A percentile compares a stretch with the other conserved stretches of the same genome.
Evolutionary conservation across 2,888 invertebrate genomes (phyloP).

Genomic region (Gnatocerus cornutus): DNA sequence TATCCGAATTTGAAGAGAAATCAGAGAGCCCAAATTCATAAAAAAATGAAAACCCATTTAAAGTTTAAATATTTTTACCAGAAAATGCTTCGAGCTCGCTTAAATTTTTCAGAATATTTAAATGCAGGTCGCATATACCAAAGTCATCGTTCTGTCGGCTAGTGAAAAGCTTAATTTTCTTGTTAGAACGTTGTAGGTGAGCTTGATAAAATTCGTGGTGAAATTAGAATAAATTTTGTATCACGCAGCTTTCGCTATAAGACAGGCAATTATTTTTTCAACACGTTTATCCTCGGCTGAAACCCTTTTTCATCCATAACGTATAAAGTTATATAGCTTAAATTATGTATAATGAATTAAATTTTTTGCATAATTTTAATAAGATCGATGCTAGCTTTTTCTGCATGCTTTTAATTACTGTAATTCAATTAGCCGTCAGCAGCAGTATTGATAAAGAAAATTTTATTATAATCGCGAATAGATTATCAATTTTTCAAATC

Average conservation of each 20-base stretch:
- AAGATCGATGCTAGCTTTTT: constrained; percentile 22
- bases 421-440: constrained; percentile 25
- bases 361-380: constrained; percentile 32
- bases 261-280: constrained; percentile 43
- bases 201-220: constrained; percentile 1
- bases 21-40: too few species aligned
- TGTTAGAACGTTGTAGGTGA: not conserved
- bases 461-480: constrained; percentile 34
- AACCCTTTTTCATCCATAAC: constrained; percentile 21
- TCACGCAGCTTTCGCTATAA: constrained; percentile 36
- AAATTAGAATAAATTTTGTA: constrained; percentile 42
- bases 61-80: too few species aligned
- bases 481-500: constrained; percentile 32
- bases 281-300: constrained; percentile 33
- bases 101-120: too few species aligned
- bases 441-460: constrained; percentile 30
- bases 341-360: constrained; percentile 28
- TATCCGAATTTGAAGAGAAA: too few species aligned
- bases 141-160: too few species aligned
- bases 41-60: too few species aligned
- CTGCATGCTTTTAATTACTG: constrained; percentile 9
- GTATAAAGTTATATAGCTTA: constrained; percentile 29
- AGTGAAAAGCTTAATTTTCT: not conserved
- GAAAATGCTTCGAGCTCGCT: too few species aligned
- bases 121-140: too few species aligned